phyloP scores from a whole-genome alignment of 1,140 invertebrate species.

The Cotesia chilonis region DNA sequence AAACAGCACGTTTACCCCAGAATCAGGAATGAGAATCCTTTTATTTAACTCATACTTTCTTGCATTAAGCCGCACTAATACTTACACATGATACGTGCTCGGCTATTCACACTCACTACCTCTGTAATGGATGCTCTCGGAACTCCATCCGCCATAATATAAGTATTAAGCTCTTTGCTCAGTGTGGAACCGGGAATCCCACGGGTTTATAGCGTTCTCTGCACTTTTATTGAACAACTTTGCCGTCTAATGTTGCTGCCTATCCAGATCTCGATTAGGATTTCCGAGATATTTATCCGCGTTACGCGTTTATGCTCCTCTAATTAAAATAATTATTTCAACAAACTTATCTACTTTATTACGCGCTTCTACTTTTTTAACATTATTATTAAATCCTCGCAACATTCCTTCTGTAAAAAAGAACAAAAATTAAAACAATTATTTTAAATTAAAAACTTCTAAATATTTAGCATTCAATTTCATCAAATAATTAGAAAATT shows the following conservation, averaged over 20 bases:
- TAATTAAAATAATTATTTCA: neutral
- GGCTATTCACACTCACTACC: constrained; percentile 16
- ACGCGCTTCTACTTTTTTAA: neutral
- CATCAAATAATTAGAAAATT: too few relatives aligned
- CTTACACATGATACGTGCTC: too few relatives aligned
- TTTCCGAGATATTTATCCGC: neutral
- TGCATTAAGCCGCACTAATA: neutral
- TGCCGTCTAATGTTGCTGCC: constrained; percentile 33
- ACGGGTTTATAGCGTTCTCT: constrained; percentile 50
- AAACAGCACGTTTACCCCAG: too few relatives aligned
- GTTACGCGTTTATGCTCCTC: neutral
- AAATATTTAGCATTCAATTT: too few relatives aligned
- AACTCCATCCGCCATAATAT: constrained; percentile 5
- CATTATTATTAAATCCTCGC: too few relatives aligned
- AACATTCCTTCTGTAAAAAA: neutral
- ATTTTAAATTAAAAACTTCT: too few relatives aligned
- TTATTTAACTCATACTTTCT: neutral
- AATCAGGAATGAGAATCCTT: too few relatives aligned
- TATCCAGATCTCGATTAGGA: constrained; percentile 34
- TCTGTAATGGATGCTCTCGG: neutral
- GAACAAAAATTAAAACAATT: too few relatives aligned
- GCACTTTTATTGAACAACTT: constrained; percentile 41
- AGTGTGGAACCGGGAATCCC: constrained; percentile 52
- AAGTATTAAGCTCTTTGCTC: neutral
- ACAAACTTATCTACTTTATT: neutral